A percentile compares a stretch with the other conserved stretches of the same genome.
Conservation (phyloP, 1,140 invertebrate species). For the Grapholita molesta region DNA sequence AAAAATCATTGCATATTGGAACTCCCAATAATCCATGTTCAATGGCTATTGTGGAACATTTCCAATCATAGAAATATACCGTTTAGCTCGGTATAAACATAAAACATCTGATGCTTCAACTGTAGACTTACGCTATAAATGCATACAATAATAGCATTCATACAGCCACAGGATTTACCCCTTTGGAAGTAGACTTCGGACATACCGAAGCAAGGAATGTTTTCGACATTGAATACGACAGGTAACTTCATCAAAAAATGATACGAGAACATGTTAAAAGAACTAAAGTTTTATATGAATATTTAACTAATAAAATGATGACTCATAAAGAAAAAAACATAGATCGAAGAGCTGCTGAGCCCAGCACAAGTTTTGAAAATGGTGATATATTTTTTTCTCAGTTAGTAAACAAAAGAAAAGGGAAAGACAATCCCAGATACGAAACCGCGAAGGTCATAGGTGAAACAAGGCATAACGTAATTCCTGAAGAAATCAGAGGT, state of each 20-base stretch:
- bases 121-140: neutral
- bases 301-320: neutral
- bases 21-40: conserved; percentile 8
- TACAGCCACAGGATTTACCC: neutral
- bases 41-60: conserved; percentile 1
- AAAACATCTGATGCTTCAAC: neutral
- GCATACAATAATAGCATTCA: conserved; percentile 17
- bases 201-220: too few species aligned
- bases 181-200: neutral
- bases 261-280: neutral
- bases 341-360: too few species aligned
- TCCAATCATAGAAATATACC: conserved; percentile 16
- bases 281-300: neutral
- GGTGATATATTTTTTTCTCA: too few species aligned
- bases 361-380: too few species aligned
- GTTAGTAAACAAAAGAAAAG: neutral
- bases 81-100: conserved; percentile 8
- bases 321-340: neutral
- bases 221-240: too few species aligned
- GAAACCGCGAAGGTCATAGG: neutral
- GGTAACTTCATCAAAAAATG: neutral
- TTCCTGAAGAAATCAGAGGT: neutral
- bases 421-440: neutral
- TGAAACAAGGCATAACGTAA: neutral
- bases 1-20: conserved; percentile 2